Conservation (phyloP, 1,140 invertebrate genomes). For the Solen grandis region DNA sequence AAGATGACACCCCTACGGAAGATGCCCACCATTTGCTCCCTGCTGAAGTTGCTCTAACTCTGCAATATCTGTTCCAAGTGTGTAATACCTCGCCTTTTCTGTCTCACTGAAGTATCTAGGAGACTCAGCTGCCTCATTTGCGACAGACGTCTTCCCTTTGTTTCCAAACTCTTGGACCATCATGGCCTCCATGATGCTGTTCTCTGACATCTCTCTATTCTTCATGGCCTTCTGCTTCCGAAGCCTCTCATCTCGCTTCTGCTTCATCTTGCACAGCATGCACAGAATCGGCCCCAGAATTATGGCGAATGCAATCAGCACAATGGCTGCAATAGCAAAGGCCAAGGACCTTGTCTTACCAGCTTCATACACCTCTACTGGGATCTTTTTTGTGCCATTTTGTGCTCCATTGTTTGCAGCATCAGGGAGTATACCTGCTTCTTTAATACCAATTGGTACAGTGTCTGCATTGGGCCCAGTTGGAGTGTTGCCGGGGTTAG, state of each 20-base stretch:
- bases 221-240: constrained; percentile 44
- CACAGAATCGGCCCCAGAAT: constrained; percentile 74
- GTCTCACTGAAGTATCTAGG: constrained; percentile 21
- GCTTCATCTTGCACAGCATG: constrained; percentile 67
- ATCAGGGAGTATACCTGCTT: constrained; percentile 36
- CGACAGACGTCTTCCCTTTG: constrained; percentile 4
- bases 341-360: constrained; percentile 35
- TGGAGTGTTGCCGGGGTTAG: not conserved
- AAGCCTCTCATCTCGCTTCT: constrained; percentile 57
- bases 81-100: constrained; percentile 1
- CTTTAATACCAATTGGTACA: constrained; percentile 24
- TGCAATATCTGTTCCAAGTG: constrained; percentile 41
- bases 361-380: not conserved
- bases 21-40: no score
- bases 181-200: constrained; percentile 72
- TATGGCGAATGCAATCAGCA: constrained; percentile 66
- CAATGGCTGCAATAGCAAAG: constrained; percentile 69
- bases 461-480: not conserved
- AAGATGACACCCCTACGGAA: no score
- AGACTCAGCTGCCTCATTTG: constrained; percentile 29
- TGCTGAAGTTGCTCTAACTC: no score
- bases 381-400: not conserved
- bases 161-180: constrained; percentile 68
- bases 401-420: not conserved
- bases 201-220: constrained; percentile 50